Evolutionary conservation across 2,797 vertebrate genomes (phyloP).

Genomic region (Tadarida brasiliensis): DNA sequence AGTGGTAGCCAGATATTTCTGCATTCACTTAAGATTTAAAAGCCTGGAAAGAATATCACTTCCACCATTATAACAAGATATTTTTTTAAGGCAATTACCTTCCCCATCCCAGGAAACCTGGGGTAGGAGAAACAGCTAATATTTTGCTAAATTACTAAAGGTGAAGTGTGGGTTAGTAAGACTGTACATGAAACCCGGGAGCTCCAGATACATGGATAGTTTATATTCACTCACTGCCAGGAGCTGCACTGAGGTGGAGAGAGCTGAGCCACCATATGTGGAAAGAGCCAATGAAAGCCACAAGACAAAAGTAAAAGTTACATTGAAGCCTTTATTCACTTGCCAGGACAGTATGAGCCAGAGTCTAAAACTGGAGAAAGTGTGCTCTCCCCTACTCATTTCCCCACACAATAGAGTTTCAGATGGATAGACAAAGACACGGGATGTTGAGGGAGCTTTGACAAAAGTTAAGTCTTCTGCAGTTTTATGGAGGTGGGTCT

Average conservation of each 20-base stretch:
- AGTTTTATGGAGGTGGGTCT: neutral
- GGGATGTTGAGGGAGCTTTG: neutral
- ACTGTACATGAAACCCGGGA: neutral
- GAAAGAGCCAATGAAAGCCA: neutral
- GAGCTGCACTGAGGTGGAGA: neutral
- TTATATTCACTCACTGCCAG: neutral
- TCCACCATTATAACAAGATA: neutral
- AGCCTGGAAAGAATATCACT: neutral
- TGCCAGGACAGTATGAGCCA: neutral
- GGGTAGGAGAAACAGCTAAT: neutral
- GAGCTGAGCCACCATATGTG: neutral
- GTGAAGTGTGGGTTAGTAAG: neutral
- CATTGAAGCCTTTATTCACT: neutral
- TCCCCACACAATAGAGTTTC: neutral
- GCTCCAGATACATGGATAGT: neutral
- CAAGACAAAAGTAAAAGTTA: neutral
- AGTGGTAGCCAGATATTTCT: neutral
- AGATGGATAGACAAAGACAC: neutral
- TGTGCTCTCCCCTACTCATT: neutral
- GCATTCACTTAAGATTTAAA: neutral
- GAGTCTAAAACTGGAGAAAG: neutral
- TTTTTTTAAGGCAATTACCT: conserved; percentile 2
- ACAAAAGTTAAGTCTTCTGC: neutral
- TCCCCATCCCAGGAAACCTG: neutral
- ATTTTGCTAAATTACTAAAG: neutral